Conservation (phyloP, 2,888 invertebrate species). For the Acholoe squamosa region DNA sequence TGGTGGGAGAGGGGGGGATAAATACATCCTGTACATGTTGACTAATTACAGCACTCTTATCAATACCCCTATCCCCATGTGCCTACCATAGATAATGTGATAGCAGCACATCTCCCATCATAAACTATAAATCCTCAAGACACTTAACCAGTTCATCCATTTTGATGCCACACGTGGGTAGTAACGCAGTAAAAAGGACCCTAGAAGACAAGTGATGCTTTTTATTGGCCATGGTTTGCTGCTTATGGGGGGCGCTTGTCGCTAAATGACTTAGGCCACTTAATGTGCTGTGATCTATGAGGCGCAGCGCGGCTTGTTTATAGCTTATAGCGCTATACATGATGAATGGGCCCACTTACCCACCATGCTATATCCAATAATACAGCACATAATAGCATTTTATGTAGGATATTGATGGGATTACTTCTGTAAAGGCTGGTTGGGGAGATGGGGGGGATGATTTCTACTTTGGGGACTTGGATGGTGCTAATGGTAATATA, state of each 20-base stretch:
- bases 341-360: neutral
- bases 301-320: neutral
- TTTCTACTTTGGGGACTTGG: too few relatives aligned
- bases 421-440: too few relatives aligned
- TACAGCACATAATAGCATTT: too few relatives aligned
- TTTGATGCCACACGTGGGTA: slow-evolving; percentile 2
- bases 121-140: neutral
- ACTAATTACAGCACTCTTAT: too few relatives aligned
- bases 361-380: neutral
- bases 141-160: slow-evolving; percentile 2
- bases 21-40: too few relatives aligned
- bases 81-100: too few relatives aligned
- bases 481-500: too few relatives aligned
- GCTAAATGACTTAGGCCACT: neutral
- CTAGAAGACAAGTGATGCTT: neutral
- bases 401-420: too few relatives aligned
- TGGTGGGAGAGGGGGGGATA: too few relatives aligned
- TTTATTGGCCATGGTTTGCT: slow-evolving; percentile 3
- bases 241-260: neutral
- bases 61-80: too few relatives aligned
- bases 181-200: neutral
- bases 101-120: too few relatives aligned
- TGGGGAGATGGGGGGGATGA: too few relatives aligned
- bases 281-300: neutral
- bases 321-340: neutral